Base-by-base conservation (phyloP, 2,113 vertebrate species). In the Alethe diademata region DNA sequence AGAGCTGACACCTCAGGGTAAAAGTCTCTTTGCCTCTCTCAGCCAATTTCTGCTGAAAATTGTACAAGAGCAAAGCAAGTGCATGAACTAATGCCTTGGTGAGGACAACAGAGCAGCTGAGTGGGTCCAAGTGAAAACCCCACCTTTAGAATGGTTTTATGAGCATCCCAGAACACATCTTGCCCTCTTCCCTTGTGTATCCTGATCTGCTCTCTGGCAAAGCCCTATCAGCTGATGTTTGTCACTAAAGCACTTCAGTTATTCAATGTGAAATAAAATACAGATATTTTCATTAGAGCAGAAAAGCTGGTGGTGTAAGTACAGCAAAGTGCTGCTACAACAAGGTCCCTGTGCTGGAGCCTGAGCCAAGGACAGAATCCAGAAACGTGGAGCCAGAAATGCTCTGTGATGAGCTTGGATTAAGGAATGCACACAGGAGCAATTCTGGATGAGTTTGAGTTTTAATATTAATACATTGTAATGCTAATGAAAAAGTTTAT, bases 351-450 rank as follows among this genome's bases (percentile, higher is more conserved):
- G 14, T 23, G 40, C 71, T 65, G 57, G 36, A 18, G 31, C 29
- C 31, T 12, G 5, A 8, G 24, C 22, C 78, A 26, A 0, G 25
- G 11, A 6, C 43, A 78, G 35, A 36, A 35, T 2, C 17, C 51
- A 56, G 74, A 29, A 33, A 3, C 1, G 15, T 5, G 75, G 25
- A 65, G 54, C 19, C 25, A 12, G 56, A 38, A 38, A 15, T 3
- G 20, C 40, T 36, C 15, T 5, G 9, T 8, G 54, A 23, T 33
- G 42, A 74, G 31, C 11, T 14, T 5, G 53, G 53, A 29, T 14
- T 38, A 62, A 24, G 1, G 19, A 62, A 22, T 31, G 36, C 62
- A 53, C 4, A 25, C 3, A 91, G n/a, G 33, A 90, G 22, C 50
- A 24, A 4, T 20, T 72, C 29, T 29, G 83, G 40, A 31, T 29